Base-by-base conservation (phyloP, 2,113 vertebrate genomes). In the Nycticorax nycticorax region DNA sequence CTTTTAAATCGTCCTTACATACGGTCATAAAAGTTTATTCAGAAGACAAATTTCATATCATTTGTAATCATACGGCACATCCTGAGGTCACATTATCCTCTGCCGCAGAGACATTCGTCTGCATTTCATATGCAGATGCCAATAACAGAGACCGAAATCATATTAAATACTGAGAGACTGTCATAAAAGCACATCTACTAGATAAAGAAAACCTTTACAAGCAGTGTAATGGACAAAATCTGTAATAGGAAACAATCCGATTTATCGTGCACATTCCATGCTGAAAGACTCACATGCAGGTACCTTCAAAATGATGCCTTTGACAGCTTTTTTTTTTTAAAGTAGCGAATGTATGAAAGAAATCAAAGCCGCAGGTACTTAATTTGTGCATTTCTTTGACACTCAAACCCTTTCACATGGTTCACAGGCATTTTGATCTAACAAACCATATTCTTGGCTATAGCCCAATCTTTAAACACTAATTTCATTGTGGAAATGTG, bases 81-180 rank as follows among this genome's bases (percentile, higher is more conserved):
- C 72, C 80, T 7, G 64, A 93, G 89, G 95, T 93, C 88, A 69
- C 76, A 62, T 18, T 81, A 57, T 50, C 89, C 57, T 59, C 43
- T 60, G 85, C 90, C 1, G 41, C 85, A 53, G 48, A 32, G 82
- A 41, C 50, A 80, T 67, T 41, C 0, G 12, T 94, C 92, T 72
- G 60, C 60, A 47, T 92, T 95, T 85, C 84, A 20, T 35, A 64
- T 87, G 92, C 88, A 96, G 91, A 89, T 96, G 77, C 64, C 81
- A 95, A 89, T 26, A 87, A 13, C 56, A 87, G 69, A 47, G 76
- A 30, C 92, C 72, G 50, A 73, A 87, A 87, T 85, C 23, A 0
- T 10, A 63, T 87, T 89, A 92, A 94, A 81, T 32, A 47, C 74
- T 4, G 41, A 71, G 73, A 12, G 33, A 84, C 28, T 59, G 68